Conservation (phyloP, 2,888 invertebrate genomes). For the Cremastinae sp. region DNA sequence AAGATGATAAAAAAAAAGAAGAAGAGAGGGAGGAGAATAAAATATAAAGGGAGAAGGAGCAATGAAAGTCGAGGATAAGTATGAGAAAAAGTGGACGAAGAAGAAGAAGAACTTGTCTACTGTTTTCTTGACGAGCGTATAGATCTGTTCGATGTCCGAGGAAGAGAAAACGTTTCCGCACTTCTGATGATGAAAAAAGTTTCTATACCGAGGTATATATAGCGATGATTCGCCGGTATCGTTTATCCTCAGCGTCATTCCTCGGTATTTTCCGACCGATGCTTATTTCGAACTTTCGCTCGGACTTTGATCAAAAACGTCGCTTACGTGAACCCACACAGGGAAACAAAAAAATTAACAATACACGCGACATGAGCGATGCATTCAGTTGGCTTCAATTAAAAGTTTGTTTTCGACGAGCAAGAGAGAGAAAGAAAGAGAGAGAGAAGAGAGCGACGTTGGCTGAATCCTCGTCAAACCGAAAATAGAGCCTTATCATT, state of each 20-base stretch:
- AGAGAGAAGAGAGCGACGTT: background rate
- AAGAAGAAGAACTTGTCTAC: conserved; percentile 17
- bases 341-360: conserved; percentile 36
- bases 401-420: conserved; percentile 38
- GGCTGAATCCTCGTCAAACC: conserved; percentile 4
- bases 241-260: background rate
- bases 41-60: conserved; percentile 11
- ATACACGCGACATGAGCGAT: background rate
- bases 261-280: background rate
- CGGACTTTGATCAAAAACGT: background rate
- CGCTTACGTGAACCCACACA: conserved; percentile 5
- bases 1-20: too few relatives aligned
- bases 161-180: conserved; percentile 42
- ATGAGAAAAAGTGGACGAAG: conserved; percentile 2
- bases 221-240: background rate
- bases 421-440: too few relatives aligned
- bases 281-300: background rate
- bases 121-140: background rate
- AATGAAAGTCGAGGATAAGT: conserved; percentile 28
- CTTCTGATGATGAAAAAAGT: conserved; percentile 60
- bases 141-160: conserved; percentile 20
- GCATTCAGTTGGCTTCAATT: conserved; percentile 46
- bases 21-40: background rate
- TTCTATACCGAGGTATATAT: conserved; percentile 8
- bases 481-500: conserved; percentile 18